Base-by-base conservation (phyloP, 2,113 vertebrate genomes). In the Agelaius tricolor region DNA sequence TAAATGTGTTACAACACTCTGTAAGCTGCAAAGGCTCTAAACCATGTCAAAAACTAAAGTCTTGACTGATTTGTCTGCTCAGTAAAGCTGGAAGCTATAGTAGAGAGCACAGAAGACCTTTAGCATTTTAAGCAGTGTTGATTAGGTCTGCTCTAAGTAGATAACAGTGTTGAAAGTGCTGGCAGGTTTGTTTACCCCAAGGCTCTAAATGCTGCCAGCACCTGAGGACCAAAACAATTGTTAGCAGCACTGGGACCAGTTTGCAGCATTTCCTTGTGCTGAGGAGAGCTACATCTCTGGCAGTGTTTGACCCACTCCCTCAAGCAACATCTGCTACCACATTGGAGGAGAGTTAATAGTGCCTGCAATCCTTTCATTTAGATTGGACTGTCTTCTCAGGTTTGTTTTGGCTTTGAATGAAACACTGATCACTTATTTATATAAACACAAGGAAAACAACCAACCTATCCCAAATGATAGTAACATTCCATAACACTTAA, bases 111-210 rank as follows among this genome's bases (percentile, higher is more conserved):
- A 80, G 33, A 41, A 2, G 0, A 24, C 47, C 59, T 87, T 35
- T 66, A 72, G 72, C 59, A 80, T 80, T 93, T 94, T 69, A 85
- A 94, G 41, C 35, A 61, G 24, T 7, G 43, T 79, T 94, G 77
- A 65, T 92, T 75, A 84, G 49, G n/a, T 33, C 80, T 97, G 68
- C 49, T 78, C n/a, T 68, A 84, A 78, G 79, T 22, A 91, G 76
- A 79, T 68, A 94, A 92, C 59, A 74, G 16, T 22, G 41, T 23
- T 78, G 72, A 68, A 95, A 94, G 89, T 5, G 9, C 41, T 91
- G 77, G 52, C 66, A 89, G 52, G n/a, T 84, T 92, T 90, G 31
- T 76, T 90, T 88, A 86, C 18, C 46, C 43, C 22, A 66, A 62
- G 49, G 49, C 44, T 73, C 10, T 78, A 59, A 96, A 90, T 2